A percentile compares a stretch with the other conserved stretches of the same genome.
phyloP scores from a whole-genome alignment of 2,113 vertebrate genomes.

The Melanotaenia duboulayi region DNA sequence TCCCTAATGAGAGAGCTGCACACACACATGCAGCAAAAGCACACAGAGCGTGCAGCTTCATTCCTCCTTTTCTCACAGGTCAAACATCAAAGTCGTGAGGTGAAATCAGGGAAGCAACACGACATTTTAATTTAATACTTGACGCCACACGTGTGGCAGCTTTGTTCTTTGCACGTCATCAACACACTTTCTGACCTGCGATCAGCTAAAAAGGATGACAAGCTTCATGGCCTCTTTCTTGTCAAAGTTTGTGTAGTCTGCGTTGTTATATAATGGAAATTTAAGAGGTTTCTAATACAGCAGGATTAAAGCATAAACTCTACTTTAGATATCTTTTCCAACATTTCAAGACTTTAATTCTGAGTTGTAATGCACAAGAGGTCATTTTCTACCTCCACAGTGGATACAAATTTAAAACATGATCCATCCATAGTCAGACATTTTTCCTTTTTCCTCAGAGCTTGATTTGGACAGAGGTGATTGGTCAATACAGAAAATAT shows the following conservation, averaged over 20 bases:
- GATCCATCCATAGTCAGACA: conserved; percentile 39
- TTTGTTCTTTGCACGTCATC: conserved; percentile 59
- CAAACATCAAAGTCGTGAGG: conserved; percentile 73
- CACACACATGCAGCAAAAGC: conserved; percentile 44
- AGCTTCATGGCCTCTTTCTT: conserved; percentile 10
- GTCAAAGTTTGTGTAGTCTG: background rate
- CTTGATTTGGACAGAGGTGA: conserved; percentile 57
- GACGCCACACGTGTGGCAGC: conserved; percentile 47
- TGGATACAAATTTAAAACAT: conserved; percentile 57
- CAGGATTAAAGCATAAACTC: conserved; percentile 16
- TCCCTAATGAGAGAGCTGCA: conserved; percentile 55
- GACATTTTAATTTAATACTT: conserved; percentile 53
- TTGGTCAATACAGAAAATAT: conserved; percentile 66
- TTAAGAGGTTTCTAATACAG: conserved; percentile 16
- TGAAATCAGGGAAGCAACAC: conserved; percentile 55
- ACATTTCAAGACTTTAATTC: conserved; percentile 37
- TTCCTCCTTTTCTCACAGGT: conserved; percentile 46
- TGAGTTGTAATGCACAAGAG: conserved; percentile 30
- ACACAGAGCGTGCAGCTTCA: conserved; percentile 42
- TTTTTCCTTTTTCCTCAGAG: conserved; percentile 48
- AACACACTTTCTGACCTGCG: conserved; percentile 26
- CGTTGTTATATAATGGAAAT: conserved; percentile 24
- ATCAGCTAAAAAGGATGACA: conserved; percentile 32
- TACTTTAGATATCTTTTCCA: conserved; percentile 18
- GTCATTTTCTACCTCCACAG: conserved; percentile 36